Percentiles rank a stretch among this genome's conserved stretches.
Conservation (phyloP, 2,113 vertebrate genomes). For the Rhombomys opimus region DNA sequence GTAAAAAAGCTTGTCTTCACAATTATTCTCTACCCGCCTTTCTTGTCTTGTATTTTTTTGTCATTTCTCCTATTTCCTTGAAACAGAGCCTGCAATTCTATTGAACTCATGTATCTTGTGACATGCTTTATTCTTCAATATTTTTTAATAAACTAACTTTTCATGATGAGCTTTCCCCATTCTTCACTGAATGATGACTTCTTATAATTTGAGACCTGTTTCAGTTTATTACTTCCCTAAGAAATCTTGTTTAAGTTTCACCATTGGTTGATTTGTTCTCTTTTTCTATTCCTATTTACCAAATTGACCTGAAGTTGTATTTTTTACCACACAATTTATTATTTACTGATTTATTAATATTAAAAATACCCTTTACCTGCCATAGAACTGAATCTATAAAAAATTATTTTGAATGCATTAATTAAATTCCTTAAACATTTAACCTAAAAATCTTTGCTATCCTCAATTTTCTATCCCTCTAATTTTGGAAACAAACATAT, state of each 20-base stretch:
- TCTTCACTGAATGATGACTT: background rate
- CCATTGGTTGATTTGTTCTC: background rate
- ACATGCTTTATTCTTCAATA: background rate
- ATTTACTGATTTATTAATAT: too few relatives aligned
- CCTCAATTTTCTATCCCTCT: too few relatives aligned
- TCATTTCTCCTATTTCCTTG: background rate
- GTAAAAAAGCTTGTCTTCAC: background rate
- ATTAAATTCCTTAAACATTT: too few relatives aligned
- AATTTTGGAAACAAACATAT: too few relatives aligned
- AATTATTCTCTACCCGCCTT: background rate
- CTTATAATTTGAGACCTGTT: background rate
- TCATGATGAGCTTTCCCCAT: background rate
- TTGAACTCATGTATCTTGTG: background rate
- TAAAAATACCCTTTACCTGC: too few relatives aligned
- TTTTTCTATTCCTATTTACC: background rate
- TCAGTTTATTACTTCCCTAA: background rate
- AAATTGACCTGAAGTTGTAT: background rate
- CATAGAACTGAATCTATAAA: too few relatives aligned
- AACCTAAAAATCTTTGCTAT: too few relatives aligned
- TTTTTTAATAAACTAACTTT: background rate
- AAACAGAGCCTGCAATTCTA: background rate
- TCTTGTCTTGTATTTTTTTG: background rate
- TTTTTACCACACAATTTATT: background rate
- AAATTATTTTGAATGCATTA: too few relatives aligned
- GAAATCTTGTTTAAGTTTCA: background rate